Evolutionary conservation across 2,113 vertebrate species (phyloP).

Genomic region (Choloepus hoffmanni): DNA sequence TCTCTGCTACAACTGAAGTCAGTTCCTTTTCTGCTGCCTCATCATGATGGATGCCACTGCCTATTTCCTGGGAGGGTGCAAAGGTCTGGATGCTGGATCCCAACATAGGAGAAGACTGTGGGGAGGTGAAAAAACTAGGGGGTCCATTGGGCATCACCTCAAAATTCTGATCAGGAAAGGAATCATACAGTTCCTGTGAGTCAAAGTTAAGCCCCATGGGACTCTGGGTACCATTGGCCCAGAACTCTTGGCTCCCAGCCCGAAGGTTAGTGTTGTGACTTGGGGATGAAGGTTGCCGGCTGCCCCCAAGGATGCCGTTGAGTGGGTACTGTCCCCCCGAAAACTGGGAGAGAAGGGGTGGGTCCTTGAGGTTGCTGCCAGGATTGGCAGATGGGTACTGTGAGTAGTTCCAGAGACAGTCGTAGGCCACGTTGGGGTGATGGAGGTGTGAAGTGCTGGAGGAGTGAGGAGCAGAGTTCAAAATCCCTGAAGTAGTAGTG

Average conservation of each 20-base stretch:
- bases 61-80: slow-evolving; percentile 79
- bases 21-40: slow-evolving; percentile 83
- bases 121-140: slow-evolving; percentile 83
- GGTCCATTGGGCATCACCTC: slow-evolving; percentile 87
- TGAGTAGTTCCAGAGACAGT: slow-evolving; percentile 95
- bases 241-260: slow-evolving; percentile 89
- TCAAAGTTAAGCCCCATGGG: slow-evolving; percentile 88
- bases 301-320: slow-evolving; percentile 89
- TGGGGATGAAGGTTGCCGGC: slow-evolving; percentile 84
- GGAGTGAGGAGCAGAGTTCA: slow-evolving; percentile 89
- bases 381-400: slow-evolving; percentile 89
- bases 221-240: slow-evolving; percentile 91
- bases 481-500: slow-evolving; percentile 92
- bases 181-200: slow-evolving; percentile 90
- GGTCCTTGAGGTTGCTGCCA: slow-evolving; percentile 91
- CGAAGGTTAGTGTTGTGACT: slow-evolving; percentile 87
- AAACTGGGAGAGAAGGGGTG: slow-evolving; percentile 85
- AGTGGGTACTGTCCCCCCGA: slow-evolving; percentile 92
- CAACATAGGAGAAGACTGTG: slow-evolving; percentile 86
- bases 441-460: slow-evolving; percentile 91
- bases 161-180: slow-evolving; percentile 89
- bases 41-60: slow-evolving; percentile 51
- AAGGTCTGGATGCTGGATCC: slow-evolving; percentile 83
- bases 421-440: slow-evolving; percentile 89
- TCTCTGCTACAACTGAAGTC: slow-evolving; percentile 76